Evolutionary conservation across 2,797 vertebrate genomes (phyloP).

Genomic region (Crax fasciolata): DNA sequence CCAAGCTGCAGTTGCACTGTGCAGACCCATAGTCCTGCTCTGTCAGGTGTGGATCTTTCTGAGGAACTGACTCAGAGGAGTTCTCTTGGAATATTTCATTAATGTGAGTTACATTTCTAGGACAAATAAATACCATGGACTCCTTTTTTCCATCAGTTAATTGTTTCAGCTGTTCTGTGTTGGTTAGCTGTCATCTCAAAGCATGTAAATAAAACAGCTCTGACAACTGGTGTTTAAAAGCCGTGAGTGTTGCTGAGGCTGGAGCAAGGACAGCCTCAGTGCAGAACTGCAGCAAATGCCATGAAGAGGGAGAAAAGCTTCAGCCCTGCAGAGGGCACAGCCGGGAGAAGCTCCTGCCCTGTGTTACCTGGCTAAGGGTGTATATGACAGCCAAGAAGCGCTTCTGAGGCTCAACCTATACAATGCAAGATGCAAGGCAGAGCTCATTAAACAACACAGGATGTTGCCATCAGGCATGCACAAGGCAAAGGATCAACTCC

Average conservation of each 20-base stretch:
- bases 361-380: not conserved
- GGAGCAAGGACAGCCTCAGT: not conserved
- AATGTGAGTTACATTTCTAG: not conserved
- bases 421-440: not conserved
- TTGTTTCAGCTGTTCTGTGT: not conserved
- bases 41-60: rapidly evolving
- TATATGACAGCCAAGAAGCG: not conserved
- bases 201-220: not conserved
- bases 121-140: not conserved
- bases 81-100: not conserved
- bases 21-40: not conserved
- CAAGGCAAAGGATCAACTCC: not conserved
- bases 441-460: not conserved
- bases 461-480: not conserved
- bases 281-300: not conserved
- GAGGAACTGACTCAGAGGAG: not conserved
- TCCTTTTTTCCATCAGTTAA: not conserved
- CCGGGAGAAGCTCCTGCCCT: not conserved
- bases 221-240: not conserved
- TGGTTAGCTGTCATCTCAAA: not conserved
- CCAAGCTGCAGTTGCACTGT: rapidly evolving
- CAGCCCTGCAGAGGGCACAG: rapidly evolving
- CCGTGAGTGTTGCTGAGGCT: not conserved
- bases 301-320: not conserved
- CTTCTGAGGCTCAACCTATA: not conserved